Evolutionary conservation across 2,797 vertebrate genomes (phyloP).

Genomic region (Glyptemys insculpta): DNA sequence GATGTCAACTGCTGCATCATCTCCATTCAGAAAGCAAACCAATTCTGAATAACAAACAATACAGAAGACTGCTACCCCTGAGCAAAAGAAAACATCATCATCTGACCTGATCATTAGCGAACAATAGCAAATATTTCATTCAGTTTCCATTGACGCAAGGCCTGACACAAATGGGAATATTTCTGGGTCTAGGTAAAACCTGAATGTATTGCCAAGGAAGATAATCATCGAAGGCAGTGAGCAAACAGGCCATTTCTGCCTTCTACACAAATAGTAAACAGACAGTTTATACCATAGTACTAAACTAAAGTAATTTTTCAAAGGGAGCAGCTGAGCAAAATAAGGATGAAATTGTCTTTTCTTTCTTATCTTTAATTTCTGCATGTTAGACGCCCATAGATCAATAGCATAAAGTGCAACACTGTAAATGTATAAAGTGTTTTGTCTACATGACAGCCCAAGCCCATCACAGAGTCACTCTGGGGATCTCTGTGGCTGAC

Average conservation of each 20-base stretch:
- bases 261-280: background rate
- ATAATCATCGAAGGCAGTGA: background rate
- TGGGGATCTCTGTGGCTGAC: fast-evolving
- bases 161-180: background rate
- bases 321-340: background rate
- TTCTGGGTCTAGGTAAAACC: background rate
- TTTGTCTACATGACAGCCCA: background rate
- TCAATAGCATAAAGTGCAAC: background rate
- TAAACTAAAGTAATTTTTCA: background rate
- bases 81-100: background rate
- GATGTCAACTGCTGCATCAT: background rate
- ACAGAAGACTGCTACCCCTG: background rate
- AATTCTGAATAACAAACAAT: background rate
- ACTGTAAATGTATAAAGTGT: background rate
- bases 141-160: background rate
- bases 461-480: background rate
- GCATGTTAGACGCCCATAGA: background rate
- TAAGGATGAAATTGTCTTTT: background rate
- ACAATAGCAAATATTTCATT: background rate
- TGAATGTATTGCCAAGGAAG: background rate
- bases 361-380: background rate
- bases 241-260: background rate
- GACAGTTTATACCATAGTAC: background rate
- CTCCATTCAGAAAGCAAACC: slow-evolving; percentile 29
- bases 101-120: background rate